Evolutionary conservation across 1,140 invertebrate species (phyloP).

Genomic region (Daktulosphaira vitifoliae): DNA sequence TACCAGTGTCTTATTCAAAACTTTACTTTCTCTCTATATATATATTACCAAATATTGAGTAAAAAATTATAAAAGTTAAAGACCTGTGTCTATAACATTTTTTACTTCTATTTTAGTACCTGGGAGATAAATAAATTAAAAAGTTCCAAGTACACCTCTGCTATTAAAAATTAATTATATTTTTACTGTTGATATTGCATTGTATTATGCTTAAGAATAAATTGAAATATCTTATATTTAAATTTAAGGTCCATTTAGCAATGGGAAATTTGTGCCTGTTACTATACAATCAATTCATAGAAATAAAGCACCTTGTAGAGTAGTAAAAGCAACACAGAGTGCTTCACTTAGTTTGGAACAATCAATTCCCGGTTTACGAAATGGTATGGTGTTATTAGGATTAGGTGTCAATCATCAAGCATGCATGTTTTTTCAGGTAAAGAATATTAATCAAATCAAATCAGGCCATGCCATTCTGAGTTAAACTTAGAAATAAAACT

Average conservation of each 20-base stretch:
- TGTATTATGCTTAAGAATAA: no score
- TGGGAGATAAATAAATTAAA: no score
- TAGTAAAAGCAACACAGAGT: slow-evolving; percentile 81
- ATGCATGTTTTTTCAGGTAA: slow-evolving; percentile 69
- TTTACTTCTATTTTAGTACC: no score
- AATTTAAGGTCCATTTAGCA: slow-evolving; percentile 62
- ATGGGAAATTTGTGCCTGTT: slow-evolving; percentile 71
- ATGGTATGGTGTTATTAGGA: slow-evolving; percentile 72
- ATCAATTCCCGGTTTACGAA: slow-evolving; percentile 55
- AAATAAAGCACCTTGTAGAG: slow-evolving; percentile 78
- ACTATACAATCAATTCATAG: slow-evolving; percentile 77
- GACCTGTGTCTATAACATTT: no score
- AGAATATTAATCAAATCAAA: neutral
- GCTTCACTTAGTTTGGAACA: slow-evolving; percentile 73
- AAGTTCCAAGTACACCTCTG: no score
- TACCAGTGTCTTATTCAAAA: no score
- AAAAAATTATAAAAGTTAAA: no score
- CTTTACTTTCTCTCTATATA: no score
- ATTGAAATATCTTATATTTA: neutral
- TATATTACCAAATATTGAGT: no score
- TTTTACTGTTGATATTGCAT: no score
- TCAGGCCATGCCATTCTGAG: neutral
- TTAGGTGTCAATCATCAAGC: slow-evolving; percentile 51
- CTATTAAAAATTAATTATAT: no score
- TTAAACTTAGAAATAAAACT: no score